Percentiles rank a stretch among this genome's conserved stretches.
Conservation (phyloP, 2,888 invertebrate species). For the Torymus aiolomorphi region DNA sequence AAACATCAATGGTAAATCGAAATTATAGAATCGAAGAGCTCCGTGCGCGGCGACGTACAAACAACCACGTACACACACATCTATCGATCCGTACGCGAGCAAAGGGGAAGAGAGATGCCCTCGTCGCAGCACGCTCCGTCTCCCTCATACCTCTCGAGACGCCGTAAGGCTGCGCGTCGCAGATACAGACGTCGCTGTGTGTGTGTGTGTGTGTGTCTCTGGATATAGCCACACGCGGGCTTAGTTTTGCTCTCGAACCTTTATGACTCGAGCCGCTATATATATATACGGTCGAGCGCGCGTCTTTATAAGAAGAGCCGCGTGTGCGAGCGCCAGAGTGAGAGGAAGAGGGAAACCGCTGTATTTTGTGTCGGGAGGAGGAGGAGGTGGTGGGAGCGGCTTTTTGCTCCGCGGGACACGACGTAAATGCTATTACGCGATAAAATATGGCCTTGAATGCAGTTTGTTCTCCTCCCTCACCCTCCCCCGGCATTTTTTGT, state of each 20-base stretch:
- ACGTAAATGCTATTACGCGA: conserved; percentile 31
- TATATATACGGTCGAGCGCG: not conserved
- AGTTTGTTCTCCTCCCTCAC: conserved; percentile 9
- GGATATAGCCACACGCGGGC: not conserved
- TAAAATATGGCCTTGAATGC: conserved; percentile 35
- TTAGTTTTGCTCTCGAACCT: conserved; percentile 42
- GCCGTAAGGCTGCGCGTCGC: too few relatives aligned
- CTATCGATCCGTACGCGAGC: too few relatives aligned
- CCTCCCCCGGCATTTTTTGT: conserved; percentile 6
- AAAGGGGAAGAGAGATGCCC: too few relatives aligned
- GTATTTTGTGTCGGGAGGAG: not conserved
- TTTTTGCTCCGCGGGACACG: conserved; percentile 32
- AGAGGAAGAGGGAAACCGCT: not conserved
- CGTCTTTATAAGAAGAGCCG: conserved; percentile 6
- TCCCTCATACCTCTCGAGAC: too few relatives aligned
- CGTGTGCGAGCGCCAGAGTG: not conserved
- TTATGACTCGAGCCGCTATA: conserved; percentile 9
- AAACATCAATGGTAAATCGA: too few relatives aligned
- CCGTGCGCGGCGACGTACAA: too few relatives aligned
- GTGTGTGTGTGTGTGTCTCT: not conserved
- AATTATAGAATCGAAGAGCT: too few relatives aligned
- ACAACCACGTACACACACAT: too few relatives aligned
- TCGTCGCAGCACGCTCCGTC: too few relatives aligned
- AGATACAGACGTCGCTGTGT: too few relatives aligned
- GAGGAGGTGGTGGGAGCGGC: not conserved